These are phyloP conservation scores for Asteroscopus sphinx DNA, from an alignment of 2,888 invertebrate species.

Conservation along the genomic window DNA sequence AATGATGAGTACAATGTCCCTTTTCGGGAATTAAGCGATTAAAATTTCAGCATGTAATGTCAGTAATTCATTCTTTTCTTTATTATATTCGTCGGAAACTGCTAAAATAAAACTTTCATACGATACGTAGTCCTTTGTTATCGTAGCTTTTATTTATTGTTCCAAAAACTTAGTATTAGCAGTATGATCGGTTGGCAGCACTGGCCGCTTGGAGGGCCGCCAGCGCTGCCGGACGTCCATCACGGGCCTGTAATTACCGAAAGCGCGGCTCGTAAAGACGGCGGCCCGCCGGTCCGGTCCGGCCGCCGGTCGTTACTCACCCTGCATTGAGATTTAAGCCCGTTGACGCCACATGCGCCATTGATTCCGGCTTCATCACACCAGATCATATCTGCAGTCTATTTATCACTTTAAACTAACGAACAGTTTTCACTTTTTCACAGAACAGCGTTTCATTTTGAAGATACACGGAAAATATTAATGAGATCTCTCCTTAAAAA, in stretches of 20 bases:
- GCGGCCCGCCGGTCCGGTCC: constrained; percentile 22
- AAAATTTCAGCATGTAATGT: too few species aligned
- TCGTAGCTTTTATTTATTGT: neutral
- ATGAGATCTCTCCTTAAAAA: too few species aligned
- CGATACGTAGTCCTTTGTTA: neutral
- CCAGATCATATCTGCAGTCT: constrained; percentile 36
- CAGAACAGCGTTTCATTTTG: neutral
- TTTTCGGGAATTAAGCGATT: too few species aligned
- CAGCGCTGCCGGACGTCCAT: constrained; percentile 54
- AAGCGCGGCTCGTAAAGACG: constrained; percentile 56
- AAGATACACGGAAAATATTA: too few species aligned
- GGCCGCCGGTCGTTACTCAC: constrained; percentile 40
- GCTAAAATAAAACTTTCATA: too few species aligned
- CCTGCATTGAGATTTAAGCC: constrained; percentile 36
- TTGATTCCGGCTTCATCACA: constrained; percentile 39
- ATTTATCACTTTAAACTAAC: constrained; percentile 21
- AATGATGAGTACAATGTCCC: too few species aligned
- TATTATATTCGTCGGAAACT: too few species aligned
- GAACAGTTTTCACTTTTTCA: too few species aligned
- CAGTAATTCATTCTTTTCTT: too few species aligned
- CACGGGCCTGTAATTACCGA: constrained; percentile 56
- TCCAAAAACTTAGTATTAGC: constrained; percentile 33
- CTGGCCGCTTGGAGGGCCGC: constrained; percentile 46
- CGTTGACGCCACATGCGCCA: constrained; percentile 33
- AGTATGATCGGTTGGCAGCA: constrained; percentile 44